phyloP scores from a whole-genome alignment of 2,888 invertebrate species.

The Plebejus melissa region DNA sequence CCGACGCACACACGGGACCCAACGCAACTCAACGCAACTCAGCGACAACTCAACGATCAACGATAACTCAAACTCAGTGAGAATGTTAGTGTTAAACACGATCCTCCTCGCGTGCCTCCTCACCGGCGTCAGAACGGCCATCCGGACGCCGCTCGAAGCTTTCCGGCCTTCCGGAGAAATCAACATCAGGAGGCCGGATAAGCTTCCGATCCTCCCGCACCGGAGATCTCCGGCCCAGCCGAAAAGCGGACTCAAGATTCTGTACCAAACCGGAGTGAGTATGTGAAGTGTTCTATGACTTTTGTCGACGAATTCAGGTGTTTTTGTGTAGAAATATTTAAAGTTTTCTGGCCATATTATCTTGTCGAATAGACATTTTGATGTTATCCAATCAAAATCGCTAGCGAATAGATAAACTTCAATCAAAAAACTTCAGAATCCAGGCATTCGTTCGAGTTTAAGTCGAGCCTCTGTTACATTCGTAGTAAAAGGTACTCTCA shows the following conservation, averaged over 20 bases:
- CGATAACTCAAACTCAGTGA: constrained; percentile 39
- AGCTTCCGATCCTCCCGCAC: constrained; percentile 64
- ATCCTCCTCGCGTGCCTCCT: constrained; percentile 61
- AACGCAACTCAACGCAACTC: background rate
- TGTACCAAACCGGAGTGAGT: constrained; percentile 88
- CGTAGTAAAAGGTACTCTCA: constrained; percentile 22
- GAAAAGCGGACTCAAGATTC: constrained; percentile 79
- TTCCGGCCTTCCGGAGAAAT: constrained; percentile 71
- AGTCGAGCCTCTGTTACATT: background rate
- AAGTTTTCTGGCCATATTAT: background rate
- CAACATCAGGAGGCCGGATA: constrained; percentile 71
- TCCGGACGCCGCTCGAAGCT: constrained; percentile 78
- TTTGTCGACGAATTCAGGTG: background rate
- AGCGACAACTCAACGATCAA: background rate
- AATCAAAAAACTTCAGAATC: background rate
- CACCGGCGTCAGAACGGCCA: constrained; percentile 61
- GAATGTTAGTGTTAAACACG: constrained; percentile 67
- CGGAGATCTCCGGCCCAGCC: constrained; percentile 73
- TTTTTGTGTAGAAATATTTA: background rate
- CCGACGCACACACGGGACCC: constrained; percentile 49
- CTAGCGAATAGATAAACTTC: background rate
- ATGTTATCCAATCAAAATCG: background rate
- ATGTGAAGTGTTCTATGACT: constrained; percentile 28
- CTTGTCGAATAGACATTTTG: too few species aligned
- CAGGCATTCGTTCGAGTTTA: background rate